Evolutionary conservation across 2,888 invertebrate genomes (phyloP).

Genomic region (Gonocerus acuteangulatus): DNA sequence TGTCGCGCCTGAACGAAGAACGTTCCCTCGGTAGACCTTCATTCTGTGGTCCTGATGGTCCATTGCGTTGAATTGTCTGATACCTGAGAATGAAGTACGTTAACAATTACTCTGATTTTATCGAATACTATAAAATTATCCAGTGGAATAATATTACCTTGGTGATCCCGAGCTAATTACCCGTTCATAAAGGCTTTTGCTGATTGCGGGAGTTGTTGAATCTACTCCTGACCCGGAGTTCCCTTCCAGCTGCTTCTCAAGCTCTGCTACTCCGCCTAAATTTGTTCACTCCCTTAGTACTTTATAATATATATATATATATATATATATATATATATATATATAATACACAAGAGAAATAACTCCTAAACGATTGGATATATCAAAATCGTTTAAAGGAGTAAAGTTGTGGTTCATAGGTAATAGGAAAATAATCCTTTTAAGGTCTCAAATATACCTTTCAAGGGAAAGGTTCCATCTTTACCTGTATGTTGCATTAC

Average conservation of each 20-base stretch:
- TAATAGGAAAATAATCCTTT: no score
- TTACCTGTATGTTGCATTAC: no score
- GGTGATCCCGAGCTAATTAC: constrained; percentile 48
- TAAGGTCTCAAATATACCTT: no score
- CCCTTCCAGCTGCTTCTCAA: constrained; percentile 67
- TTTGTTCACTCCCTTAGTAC: background rate
- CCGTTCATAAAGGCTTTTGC: constrained; percentile 67
- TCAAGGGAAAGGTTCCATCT: no score
- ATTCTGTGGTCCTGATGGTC: constrained; percentile 53
- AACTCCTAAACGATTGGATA: no score
- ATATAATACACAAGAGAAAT: background rate
- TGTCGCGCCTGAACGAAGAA: constrained; percentile 43
- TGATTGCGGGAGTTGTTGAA: constrained; percentile 51
- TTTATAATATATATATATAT: no score
- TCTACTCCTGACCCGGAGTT: constrained; percentile 46
- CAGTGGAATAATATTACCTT: constrained; percentile 27
- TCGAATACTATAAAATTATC: background rate
- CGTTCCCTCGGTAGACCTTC: constrained; percentile 44
- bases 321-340: background rate
- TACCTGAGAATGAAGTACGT: constrained; percentile 32
- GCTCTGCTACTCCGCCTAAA: constrained; percentile 72
- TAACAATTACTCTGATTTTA: background rate
- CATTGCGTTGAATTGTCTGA: constrained; percentile 46
- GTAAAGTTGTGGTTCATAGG: no score
- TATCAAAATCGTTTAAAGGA: no score